Evolutionary conservation across 2,797 vertebrate genomes (phyloP), one percentile per base, ranked within the genome.

Genomic region (Antennarius maculatus): DNA sequence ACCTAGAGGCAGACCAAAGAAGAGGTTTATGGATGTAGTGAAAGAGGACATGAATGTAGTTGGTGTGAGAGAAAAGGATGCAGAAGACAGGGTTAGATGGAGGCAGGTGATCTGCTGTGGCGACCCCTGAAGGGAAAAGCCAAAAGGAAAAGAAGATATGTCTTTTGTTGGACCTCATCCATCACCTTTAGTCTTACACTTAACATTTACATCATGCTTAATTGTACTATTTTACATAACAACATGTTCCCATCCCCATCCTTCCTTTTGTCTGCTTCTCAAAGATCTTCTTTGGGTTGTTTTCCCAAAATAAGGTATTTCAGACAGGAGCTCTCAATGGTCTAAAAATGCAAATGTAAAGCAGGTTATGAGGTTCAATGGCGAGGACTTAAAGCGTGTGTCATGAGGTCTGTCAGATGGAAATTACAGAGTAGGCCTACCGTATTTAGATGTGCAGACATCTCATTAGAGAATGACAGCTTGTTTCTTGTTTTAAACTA

Each of bases 381-480:
- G 37, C 65, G 71, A 78, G 72, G 68, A 62, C 75, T 67, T 62
- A 43, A 66, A 71, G 59, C 60, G 47, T 53, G 61, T 62, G 64
- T 74, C 69, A 52, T 45, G 51, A 67, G 43, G 61, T n/a, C 66
- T 69, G 69, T 72, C 61, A 77, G 62, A 84, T 76, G 68, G 50
- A 45, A 80, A 84, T 85, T 72, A 75, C 63, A 42, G 62, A 68
- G 76, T 47, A 61, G 64, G 55, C 61, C 37, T n/a, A 76, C 74
- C 74, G 71, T 28, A 86, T 83, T 78, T 78, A 82, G 67, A 80
- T 61, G 50, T 23, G 4, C 42, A 49, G 52, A 61, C 42, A 11
- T 71, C 74, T 81, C 70, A 77, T 83, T 78, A 71, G 18, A 61
- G 27, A 37, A 69, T 61, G 76, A 74, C 81, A 66, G 76, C 77